A percentile compares a stretch with the other conserved stretches of the same genome.
phyloP scores from a whole-genome alignment of 2,888 invertebrate genomes.

The Eutolmus rufibarbis region DNA sequence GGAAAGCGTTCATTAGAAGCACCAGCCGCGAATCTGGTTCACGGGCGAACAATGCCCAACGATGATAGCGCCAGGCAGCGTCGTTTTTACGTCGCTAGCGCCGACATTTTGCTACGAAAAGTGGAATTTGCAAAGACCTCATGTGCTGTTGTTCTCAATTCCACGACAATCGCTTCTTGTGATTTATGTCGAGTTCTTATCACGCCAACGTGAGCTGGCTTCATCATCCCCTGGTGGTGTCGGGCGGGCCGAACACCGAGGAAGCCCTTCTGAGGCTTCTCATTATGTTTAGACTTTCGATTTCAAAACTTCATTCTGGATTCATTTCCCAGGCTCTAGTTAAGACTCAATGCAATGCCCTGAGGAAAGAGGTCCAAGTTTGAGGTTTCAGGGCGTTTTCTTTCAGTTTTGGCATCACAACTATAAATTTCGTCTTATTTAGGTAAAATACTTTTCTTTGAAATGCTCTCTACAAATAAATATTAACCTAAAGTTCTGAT shows the following conservation, averaged over 20 bases:
- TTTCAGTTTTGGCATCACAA: not conserved
- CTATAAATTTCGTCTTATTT: not conserved
- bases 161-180: conserved; percentile 4
- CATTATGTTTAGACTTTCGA: not conserved
- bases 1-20: not conserved
- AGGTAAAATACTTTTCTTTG: not conserved
- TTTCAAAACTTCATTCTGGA: not conserved
- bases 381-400: not conserved
- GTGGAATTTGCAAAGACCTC: not conserved
- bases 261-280: not conserved
- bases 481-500: not conserved
- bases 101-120: not conserved
- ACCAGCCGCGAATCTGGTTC: not conserved
- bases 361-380: not conserved
- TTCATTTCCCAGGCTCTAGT: not conserved
- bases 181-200: not conserved
- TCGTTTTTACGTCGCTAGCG: not conserved
- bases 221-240: not conserved
- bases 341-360: not conserved
- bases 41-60: not conserved
- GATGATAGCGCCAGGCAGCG: not conserved
- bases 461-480: not conserved
- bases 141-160: not conserved
- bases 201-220: not conserved
- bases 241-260: not conserved